Evolutionary conservation across 2,888 invertebrate species (phyloP).

Genomic region (Drosophila formosana): DNA sequence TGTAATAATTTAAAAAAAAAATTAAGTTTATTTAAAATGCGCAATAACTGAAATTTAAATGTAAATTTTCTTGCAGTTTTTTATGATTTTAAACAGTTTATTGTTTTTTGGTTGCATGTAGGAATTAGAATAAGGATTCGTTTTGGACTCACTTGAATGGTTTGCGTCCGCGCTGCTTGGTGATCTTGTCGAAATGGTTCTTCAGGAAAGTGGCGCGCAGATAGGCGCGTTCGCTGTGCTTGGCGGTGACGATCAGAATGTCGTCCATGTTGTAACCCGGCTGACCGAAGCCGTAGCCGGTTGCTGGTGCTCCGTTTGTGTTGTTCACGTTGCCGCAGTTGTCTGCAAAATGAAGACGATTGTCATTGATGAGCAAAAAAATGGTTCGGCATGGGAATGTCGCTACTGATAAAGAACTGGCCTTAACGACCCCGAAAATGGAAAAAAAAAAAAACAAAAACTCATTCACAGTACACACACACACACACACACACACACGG

Average conservation of each 20-base stretch:
- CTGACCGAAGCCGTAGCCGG: slow-evolving; percentile 57
- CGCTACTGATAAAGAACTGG: slow-evolving; percentile 71
- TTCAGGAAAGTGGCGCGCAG: slow-evolving; percentile 93
- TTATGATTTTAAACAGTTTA: too few species aligned
- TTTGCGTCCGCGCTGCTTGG: slow-evolving; percentile 91
- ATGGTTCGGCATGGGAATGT: slow-evolving; percentile 41
- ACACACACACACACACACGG: background rate
- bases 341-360: slow-evolving; percentile 81
- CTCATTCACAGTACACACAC: slow-evolving; percentile 11
- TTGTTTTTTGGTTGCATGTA: too few species aligned
- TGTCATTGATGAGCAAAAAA: slow-evolving; percentile 46
- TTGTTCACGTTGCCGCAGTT: slow-evolving; percentile 84
- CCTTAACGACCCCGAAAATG: slow-evolving; percentile 58
- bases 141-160: slow-evolving; percentile 90
- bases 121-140: too few species aligned
- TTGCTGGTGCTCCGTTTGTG: slow-evolving; percentile 63
- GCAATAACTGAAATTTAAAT: too few species aligned
- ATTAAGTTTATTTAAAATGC: too few species aligned
- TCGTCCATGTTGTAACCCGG: slow-evolving; percentile 89
- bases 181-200: slow-evolving; percentile 93
- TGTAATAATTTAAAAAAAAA: too few species aligned
- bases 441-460: slow-evolving; percentile 1
- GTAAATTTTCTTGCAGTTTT: too few species aligned
- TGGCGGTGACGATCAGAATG: slow-evolving; percentile 92
- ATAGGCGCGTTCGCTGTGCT: slow-evolving; percentile 91